These are phyloP conservation scores for Centruroides sculpturatus DNA, from an alignment of 1,140 invertebrate genomes.

Conservation along the genomic window DNA sequence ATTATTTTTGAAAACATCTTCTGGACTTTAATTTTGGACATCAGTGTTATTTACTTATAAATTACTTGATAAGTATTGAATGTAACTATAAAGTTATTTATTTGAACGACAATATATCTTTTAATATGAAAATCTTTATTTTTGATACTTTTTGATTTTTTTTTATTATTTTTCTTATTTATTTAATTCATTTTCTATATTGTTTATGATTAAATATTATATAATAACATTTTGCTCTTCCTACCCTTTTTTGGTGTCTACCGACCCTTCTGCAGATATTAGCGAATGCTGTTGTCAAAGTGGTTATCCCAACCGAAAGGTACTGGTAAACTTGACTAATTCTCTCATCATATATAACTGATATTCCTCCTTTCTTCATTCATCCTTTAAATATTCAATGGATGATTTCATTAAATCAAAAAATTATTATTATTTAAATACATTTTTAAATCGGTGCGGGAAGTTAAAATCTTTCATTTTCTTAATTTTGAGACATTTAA, in stretches of 20 bases:
- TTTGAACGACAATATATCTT: neutral
- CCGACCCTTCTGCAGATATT: conserved; percentile 48
- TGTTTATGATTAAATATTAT: neutral
- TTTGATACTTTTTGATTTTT: neutral
- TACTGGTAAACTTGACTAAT: conserved; percentile 27
- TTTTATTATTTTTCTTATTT: conserved; percentile 12
- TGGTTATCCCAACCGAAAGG: conserved; percentile 94
- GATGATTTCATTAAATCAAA: neutral
- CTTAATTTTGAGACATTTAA: too few relatives aligned
- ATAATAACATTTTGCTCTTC: conserved; percentile 18
- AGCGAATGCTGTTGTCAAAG: conserved; percentile 84
- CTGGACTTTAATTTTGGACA: too few relatives aligned
- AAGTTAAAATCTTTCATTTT: too few relatives aligned
- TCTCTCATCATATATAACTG: neutral
- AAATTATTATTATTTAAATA: too few relatives aligned
- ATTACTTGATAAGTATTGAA: too few relatives aligned
- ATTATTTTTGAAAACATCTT: too few relatives aligned
- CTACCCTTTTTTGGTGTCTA: conserved; percentile 19
- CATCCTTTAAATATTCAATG: neutral
- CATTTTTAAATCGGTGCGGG: too few relatives aligned
- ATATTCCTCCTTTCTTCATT: neutral
- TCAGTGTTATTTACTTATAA: too few relatives aligned
- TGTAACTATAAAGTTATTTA: too few relatives aligned
- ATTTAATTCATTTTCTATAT: neutral
- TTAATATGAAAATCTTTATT: neutral